Conservation (phyloP, 2,797 vertebrate genomes). For the Acrocephalus scirpaceus region DNA sequence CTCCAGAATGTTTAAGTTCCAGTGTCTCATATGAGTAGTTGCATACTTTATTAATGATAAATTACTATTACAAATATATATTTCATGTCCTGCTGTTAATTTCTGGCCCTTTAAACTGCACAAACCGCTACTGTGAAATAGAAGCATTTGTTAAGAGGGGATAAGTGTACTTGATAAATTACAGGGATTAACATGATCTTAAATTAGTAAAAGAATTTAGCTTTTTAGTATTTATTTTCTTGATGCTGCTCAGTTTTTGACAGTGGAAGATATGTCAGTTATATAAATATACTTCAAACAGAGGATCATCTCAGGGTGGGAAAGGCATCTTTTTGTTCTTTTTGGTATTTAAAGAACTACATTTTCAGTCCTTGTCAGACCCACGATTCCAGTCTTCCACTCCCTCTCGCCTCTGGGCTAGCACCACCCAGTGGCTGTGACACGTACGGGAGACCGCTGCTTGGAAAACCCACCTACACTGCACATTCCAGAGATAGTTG, state of each 20-base stretch:
- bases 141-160: slow-evolving; percentile 32
- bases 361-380: neutral
- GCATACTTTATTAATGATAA: neutral
- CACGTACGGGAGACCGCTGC: neutral
- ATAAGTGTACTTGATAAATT: slow-evolving; percentile 49
- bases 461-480: neutral
- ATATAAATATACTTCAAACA: slow-evolving; percentile 58
- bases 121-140: neutral
- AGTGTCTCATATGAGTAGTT: neutral
- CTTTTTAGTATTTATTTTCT: slow-evolving; percentile 55
- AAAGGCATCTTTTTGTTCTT: slow-evolving; percentile 53
- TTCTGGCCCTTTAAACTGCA: slow-evolving; percentile 34
- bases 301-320: neutral
- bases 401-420: slow-evolving; percentile 51
- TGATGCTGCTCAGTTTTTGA: slow-evolving; percentile 18
- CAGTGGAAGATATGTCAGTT: neutral
- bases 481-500: slow-evolving; percentile 30
- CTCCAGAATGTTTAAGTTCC: neutral
- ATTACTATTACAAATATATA: neutral
- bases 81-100: neutral
- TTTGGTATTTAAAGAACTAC: slow-evolving; percentile 23
- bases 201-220: slow-evolving; percentile 40
- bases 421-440: slow-evolving; percentile 68
- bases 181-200: slow-evolving; percentile 40
- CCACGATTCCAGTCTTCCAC: neutral